A percentile compares a stretch with the other conserved stretches of the same genome.
Evolutionary conservation across 2,888 invertebrate species (phyloP).

Genomic region (Drosophila antonietae): DNA sequence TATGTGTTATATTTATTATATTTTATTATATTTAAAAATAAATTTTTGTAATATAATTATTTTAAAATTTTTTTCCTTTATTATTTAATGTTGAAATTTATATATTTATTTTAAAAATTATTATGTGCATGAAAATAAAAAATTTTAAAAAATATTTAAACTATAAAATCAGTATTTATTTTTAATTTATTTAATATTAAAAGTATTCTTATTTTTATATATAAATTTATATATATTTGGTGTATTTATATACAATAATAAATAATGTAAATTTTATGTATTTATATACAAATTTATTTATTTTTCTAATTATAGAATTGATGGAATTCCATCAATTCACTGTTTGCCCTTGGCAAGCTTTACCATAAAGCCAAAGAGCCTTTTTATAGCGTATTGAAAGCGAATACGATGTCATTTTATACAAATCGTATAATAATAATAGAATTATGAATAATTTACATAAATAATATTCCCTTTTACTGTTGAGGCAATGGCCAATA

Average conservation of each 20-base stretch:
- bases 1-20: too few relatives aligned
- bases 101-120: too few relatives aligned
- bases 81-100: too few relatives aligned
- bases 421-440: constrained; percentile 61
- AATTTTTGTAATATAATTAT: too few relatives aligned
- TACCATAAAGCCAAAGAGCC: not conserved
- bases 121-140: too few relatives aligned
- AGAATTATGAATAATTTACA: constrained; percentile 74
- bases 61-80: not conserved
- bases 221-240: too few relatives aligned
- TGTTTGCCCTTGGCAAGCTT: constrained; percentile 2
- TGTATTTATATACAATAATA: too few relatives aligned
- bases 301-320: too few relatives aligned
- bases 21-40: not conserved
- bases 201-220: too few relatives aligned
- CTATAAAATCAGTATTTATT: too few relatives aligned
- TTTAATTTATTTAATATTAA: too few relatives aligned
- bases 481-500: constrained; percentile 17
- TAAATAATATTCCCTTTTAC: constrained; percentile 38
- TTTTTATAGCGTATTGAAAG: constrained; percentile 42
- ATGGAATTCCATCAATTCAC: not conserved
- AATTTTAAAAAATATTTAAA: too few relatives aligned
- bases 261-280: not conserved
- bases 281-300: not conserved
- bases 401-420: constrained; percentile 36